Evolutionary conservation across 64 coral and sea anemone genomes (phyloP), one percentile per base, ranked within the genome.

Genomic region (Trachythela sp.): DNA sequence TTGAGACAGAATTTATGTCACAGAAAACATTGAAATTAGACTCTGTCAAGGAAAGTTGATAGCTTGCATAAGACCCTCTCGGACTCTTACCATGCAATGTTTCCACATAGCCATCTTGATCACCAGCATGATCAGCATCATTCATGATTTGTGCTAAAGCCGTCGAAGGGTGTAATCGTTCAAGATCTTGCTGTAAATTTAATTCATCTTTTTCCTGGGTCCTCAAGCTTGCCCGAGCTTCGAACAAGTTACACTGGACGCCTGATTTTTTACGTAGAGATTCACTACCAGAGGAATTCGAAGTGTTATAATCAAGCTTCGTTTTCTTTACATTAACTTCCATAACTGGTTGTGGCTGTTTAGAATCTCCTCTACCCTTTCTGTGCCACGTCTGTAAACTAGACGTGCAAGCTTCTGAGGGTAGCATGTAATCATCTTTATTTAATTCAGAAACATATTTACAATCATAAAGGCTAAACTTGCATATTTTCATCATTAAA

Each of bases 271-370:
- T n/a, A n/a, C n/a, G n/a, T n/a, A n/a, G n/a, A n/a, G n/a, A n/a
- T n/a, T n/a, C n/a, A n/a, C n/a, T n/a, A n/a, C n/a, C n/a, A n/a
- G n/a, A n/a, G n/a, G n/a, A n/a, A n/a, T n/a, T n/a, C 26, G 33
- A 72, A 56, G 84, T 50, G 24, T 83, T 30, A 40, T 83, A 86
- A 8, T 92, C 90, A 87, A 92, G 48, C 39, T 87, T 92, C 24
- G 90, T 92, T 59, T 92, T 75, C 70, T 83, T 92, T 36, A 92
- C 59, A 80, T 33, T 71, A 8, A 92, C 31, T 7, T 92, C 90
- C 90, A 92, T 92, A 84, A 87, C 85, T 70, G 90, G 90, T 40
- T 92, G 49, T 24, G 90, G 86, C 20, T 92, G 29, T 36, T 87
- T 92, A 20, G 20, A 72, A 17, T 92, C 90, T 60, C 52, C 36